Evolutionary conservation across 2,113 vertebrate genomes (phyloP).

Genomic region (Origma solitaria): DNA sequence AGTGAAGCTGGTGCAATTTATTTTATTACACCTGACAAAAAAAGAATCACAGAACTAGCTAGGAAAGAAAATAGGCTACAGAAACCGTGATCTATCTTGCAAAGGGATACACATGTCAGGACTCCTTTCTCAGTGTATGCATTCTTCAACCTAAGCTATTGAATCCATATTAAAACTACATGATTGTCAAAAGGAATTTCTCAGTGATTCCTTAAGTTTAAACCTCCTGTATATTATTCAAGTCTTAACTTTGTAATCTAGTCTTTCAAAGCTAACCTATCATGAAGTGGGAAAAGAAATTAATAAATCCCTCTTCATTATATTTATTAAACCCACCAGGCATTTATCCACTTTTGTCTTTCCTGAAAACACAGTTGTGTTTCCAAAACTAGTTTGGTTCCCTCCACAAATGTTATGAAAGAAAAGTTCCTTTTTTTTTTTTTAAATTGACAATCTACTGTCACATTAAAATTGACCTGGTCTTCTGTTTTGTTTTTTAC

Average conservation of each 20-base stretch:
- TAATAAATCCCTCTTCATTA: neutral
- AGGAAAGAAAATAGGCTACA: neutral
- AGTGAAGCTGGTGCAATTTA: neutral
- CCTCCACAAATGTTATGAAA: neutral
- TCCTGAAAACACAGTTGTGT: neutral
- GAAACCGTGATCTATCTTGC: neutral
- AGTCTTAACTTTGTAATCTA: neutral
- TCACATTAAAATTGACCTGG: slow-evolving; percentile 10
- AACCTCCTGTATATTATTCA: neutral
- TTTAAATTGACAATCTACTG: neutral
- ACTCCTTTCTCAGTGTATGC: neutral
- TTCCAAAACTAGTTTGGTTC: neutral
- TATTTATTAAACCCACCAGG: neutral
- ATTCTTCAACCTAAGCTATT: neutral
- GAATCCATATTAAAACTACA: neutral
- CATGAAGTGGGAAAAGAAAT: neutral
- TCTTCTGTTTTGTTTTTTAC: slow-evolving; percentile 23
- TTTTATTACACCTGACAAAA: neutral
- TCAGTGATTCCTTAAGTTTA: neutral
- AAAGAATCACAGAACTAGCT: neutral
- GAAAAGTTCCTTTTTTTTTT: neutral
- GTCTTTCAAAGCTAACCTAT: neutral
- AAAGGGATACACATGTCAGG: neutral
- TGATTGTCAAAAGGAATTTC: neutral
- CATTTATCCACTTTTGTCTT: neutral